Conservation (phyloP, 2,113 vertebrate genomes). For the Amphiprion ocellaris region DNA sequence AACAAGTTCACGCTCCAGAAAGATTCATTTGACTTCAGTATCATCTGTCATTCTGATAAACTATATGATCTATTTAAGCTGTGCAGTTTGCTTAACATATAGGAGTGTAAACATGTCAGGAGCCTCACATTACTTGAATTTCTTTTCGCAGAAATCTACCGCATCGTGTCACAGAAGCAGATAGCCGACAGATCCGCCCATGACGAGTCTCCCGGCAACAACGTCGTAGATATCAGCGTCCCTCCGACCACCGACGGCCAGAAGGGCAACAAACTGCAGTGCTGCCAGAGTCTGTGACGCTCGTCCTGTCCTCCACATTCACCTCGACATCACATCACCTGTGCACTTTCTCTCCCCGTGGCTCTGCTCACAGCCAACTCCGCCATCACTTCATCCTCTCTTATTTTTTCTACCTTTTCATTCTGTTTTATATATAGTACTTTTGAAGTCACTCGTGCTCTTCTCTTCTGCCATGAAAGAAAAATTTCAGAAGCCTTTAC, state of each 20-base stretch:
- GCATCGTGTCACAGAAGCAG: constrained; percentile 98
- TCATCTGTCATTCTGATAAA: too few species aligned
- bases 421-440: constrained; percentile 67
- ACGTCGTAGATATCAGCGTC: constrained; percentile 97
- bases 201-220: constrained; percentile 97
- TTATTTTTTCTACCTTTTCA: constrained; percentile 52
- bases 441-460: constrained; percentile 69
- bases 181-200: constrained; percentile 94
- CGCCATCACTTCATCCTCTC: constrained; percentile 47
- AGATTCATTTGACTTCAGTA: too few species aligned
- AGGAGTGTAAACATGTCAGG: not conserved
- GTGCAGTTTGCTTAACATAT: too few species aligned
- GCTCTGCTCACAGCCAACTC: constrained; percentile 71
- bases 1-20: too few species aligned
- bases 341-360: constrained; percentile 75
- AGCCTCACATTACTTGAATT: not conserved
- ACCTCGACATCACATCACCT: constrained; percentile 53
- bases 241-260: constrained; percentile 95
- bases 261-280: constrained; percentile 96
- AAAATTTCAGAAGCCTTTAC: constrained; percentile 66
- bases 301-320: constrained; percentile 45
- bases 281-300: constrained; percentile 97
- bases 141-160: constrained; percentile 92
- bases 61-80: too few species aligned
- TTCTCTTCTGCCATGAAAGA: constrained; percentile 66